Base-by-base conservation (phyloP, 2,888 invertebrate species). In the Epicampocera succincta region DNA sequence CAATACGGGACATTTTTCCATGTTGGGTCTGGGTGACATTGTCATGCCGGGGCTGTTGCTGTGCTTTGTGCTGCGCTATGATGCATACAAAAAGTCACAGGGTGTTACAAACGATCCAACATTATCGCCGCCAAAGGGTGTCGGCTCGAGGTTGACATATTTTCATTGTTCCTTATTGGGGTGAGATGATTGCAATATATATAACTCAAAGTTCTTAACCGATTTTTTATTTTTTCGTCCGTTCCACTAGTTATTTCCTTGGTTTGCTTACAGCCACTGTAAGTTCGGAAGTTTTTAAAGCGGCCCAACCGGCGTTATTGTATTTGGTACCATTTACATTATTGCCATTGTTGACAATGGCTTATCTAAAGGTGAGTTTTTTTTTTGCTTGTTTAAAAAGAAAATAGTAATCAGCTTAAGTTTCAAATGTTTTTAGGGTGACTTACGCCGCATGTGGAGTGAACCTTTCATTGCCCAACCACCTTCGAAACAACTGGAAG, bases 121-220 rank as follows among this genome's bases (percentile, higher is more conserved):
- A 80, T 85, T 90, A 83, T 93, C 93, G 76, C 92, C 93, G 84
- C 93, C 93, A 83, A 92, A 91, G 85, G 90, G 91, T 83, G 89
- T 91, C 91, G 92, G 93, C 29, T 94, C 94, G 63, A 93, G 95
- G 85, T 93, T 96, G 88, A 98, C 97, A 88, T 99, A 99, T 93
- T 99, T 99, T 93, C 99, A 99, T 93, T 99, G 98, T 93, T 98
- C 98, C 89, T 94, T 99, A 90, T 95, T 99, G 91, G 99, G 99
- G 89, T 93, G 68, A 88, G 88, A 85, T 13, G 42, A n/a, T n/a
- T n/a, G n/a, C n/a, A n/a, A n/a, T n/a, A n/a, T n/a, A n/a, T n/a
- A n/a, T n/a, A n/a, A n/a, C n/a, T n/a, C n/a, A n/a, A n/a, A n/a
- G 71, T n/a, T 11, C 40, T 17, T 6, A 17, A 17, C 17, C 0